Percentiles rank a stretch among this genome's conserved stretches.
Evolutionary conservation across 2,888 invertebrate species (phyloP).

Genomic region (Sabellastarte sp.): DNA sequence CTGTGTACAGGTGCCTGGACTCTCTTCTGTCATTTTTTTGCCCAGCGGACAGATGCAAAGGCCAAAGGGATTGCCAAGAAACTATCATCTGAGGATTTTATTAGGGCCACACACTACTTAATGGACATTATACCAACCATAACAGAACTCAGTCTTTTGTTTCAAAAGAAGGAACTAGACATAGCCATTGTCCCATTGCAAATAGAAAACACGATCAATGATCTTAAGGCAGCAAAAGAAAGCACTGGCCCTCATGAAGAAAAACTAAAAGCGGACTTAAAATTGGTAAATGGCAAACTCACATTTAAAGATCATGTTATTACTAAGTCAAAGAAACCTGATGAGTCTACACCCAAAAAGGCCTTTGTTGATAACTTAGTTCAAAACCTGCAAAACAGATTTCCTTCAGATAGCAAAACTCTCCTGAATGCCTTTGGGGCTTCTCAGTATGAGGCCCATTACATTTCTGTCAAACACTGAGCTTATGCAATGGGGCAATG

Average conservation of each 20-base stretch:
- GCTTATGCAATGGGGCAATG: neutral
- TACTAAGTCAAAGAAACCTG: too few species aligned
- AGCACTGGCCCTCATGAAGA: too few species aligned
- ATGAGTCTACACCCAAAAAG: too few species aligned
- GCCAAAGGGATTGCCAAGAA: neutral
- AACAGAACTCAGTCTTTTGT: neutral
- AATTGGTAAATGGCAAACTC: neutral
- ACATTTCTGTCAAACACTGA: neutral
- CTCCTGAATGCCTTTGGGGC: neutral
- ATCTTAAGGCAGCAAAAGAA: too few species aligned
- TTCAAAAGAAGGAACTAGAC: neutral
- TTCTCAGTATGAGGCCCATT: neutral
- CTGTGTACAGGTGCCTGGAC: neutral
- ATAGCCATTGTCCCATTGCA: neutral
- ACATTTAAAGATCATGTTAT: neutral
- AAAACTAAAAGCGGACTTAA: neutral
- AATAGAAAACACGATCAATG: too few species aligned
- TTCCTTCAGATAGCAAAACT: neutral
- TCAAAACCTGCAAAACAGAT: neutral
- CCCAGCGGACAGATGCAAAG: neutral
- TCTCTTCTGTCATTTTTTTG: neutral
- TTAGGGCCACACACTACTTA: neutral
- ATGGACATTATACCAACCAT: neutral
- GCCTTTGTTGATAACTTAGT: too few species aligned
- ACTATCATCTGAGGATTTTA: neutral